These are phyloP conservation scores for Drosophila hamatofila DNA, from an alignment of 2,888 invertebrate species.

Conservation along the genomic window DNA sequence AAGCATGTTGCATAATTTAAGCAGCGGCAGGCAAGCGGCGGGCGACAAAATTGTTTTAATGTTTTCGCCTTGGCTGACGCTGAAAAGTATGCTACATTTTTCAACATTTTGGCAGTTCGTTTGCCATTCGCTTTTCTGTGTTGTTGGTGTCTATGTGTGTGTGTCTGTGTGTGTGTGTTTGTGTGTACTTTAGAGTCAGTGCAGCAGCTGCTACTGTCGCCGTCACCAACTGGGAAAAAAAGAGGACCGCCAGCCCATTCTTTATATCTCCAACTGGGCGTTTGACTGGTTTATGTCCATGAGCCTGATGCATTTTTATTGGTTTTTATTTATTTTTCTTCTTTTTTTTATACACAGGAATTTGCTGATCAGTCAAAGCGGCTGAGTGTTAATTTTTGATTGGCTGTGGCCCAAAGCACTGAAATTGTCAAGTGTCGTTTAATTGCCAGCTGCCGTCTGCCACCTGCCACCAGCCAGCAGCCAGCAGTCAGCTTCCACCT, in stretches of 20 bases:
- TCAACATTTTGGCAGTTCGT: slow-evolving; percentile 39
- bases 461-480: not conserved
- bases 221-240: not conserved
- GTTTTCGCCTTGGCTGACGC: slow-evolving; percentile 37
- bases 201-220: slow-evolving; percentile 36
- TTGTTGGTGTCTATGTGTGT: too few species aligned
- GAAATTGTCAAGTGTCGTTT: slow-evolving; percentile 22
- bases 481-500: too few species aligned
- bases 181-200: not conserved
- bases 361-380: slow-evolving; percentile 10
- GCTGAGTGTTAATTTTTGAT: slow-evolving; percentile 31
- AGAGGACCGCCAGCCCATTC: slow-evolving; percentile 9
- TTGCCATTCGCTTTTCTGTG: slow-evolving; percentile 19
- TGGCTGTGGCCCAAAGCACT: not conserved
- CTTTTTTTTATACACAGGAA: not conserved
- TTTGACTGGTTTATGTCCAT: slow-evolving; percentile 45
- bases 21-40: slow-evolving; percentile 39
- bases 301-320: slow-evolving; percentile 46
- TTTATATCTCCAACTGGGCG: slow-evolving; percentile 43
- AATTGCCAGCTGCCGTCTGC: slow-evolving; percentile 22
- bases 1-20: slow-evolving; percentile 79
- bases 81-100: slow-evolving; percentile 44
- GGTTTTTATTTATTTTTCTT: not conserved
- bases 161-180: slow-evolving; percentile 6
- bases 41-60: slow-evolving; percentile 63